Percentiles rank a stretch among this genome's conserved stretches.
Conservation (phyloP, 2,113 vertebrate species). For the Rhinolophus ferrumequinum region DNA sequence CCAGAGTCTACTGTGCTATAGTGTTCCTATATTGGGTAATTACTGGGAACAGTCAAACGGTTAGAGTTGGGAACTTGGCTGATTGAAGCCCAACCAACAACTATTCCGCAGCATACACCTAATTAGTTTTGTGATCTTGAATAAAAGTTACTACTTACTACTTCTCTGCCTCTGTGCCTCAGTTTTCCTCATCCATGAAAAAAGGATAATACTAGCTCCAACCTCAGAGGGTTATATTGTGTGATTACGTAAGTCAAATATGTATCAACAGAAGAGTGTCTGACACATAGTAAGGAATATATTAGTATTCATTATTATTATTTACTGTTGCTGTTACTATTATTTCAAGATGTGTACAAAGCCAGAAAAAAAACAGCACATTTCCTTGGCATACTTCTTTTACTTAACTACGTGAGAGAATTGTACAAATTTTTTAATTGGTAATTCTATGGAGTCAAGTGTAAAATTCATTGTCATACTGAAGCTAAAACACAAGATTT, state of each 20-base stretch:
- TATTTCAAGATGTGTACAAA: conserved; percentile 32
- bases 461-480: conserved; percentile 4
- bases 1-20: not conserved
- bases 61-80: not conserved
- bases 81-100: not conserved
- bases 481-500: not conserved
- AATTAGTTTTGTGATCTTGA: not conserved
- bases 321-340: not conserved
- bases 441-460: conserved; percentile 3
- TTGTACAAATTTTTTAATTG: not conserved
- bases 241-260: not conserved
- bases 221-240: not conserved
- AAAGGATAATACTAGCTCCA: not conserved
- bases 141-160: not conserved
- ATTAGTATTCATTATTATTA: not conserved
- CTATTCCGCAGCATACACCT: not conserved
- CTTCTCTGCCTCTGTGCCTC: not conserved
- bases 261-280: not conserved
- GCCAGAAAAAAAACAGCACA: not conserved
- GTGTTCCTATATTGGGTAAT: not conserved
- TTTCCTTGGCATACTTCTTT: conserved; percentile 22
- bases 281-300: not conserved
- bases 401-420: not conserved
- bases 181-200: not conserved
- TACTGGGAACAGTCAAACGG: not conserved